Conservation (phyloP, 2,888 invertebrate genomes). For the Therioaphis trifolii region DNA sequence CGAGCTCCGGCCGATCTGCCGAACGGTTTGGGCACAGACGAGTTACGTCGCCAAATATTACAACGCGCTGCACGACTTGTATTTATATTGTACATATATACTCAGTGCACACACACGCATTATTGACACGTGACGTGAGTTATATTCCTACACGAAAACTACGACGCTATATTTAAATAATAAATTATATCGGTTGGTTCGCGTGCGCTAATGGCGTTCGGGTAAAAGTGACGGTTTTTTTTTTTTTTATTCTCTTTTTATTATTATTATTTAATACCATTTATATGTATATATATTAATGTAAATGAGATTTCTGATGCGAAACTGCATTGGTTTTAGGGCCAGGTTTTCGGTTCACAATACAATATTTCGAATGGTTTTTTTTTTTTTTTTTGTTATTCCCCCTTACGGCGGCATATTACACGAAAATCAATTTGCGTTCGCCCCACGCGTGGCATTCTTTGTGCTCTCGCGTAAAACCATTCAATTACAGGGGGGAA, state of each 20-base stretch:
- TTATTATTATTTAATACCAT: neutral
- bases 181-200: neutral
- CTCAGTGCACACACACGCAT: too few species aligned
- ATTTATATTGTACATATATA: too few species aligned
- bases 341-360: slow-evolving; percentile 38
- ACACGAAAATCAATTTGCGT: slow-evolving; percentile 48
- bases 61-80: too few species aligned
- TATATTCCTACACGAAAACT: too few species aligned
- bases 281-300: slow-evolving; percentile 20
- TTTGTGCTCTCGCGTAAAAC: slow-evolving; percentile 14
- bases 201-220: neutral
- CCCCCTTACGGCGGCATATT: slow-evolving; percentile 31
- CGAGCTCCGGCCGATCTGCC: too few species aligned
- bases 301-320: slow-evolving; percentile 27
- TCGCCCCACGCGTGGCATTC: slow-evolving; percentile 43
- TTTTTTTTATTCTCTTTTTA: neutral
- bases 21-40: too few species aligned
- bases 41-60: too few species aligned
- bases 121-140: too few species aligned
- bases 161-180: slow-evolving; percentile 3
- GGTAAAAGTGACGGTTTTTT: neutral
- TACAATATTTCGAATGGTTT: slow-evolving; percentile 43
- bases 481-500: slow-evolving; percentile 39
- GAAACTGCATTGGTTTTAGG: slow-evolving; percentile 24
- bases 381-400: slow-evolving; percentile 22